Evolutionary conservation across 1,140 invertebrate species (phyloP).

Genomic region (Polyergus mexicanus): DNA sequence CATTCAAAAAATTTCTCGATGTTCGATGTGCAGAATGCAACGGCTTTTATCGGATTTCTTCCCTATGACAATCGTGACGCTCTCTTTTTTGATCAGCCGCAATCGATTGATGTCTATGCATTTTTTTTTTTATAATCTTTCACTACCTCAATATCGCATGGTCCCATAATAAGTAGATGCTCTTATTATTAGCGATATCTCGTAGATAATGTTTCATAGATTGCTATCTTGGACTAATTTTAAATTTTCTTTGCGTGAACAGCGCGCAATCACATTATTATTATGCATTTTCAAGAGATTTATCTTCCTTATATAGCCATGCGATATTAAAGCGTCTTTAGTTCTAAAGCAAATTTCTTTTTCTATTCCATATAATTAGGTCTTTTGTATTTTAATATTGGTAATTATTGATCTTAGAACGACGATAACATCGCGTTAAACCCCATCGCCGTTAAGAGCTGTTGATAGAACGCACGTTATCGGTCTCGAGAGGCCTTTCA

Average conservation of each 20-base stretch:
- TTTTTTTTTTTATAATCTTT: constrained; percentile 57
- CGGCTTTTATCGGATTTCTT: constrained; percentile 79
- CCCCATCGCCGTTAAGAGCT: constrained; percentile 73
- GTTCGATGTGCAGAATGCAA: constrained; percentile 81
- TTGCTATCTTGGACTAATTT: constrained; percentile 35
- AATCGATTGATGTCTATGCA: constrained; percentile 60
- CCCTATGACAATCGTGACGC: constrained; percentile 48
- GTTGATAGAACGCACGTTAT: constrained; percentile 73
- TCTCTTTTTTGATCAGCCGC: constrained; percentile 61
- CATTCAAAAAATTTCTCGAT: constrained; percentile 79
- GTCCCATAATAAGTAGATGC: constrained; percentile 66
- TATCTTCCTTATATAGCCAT: constrained; percentile 31
- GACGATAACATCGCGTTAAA: not conserved
- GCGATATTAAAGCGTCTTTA: constrained; percentile 58
- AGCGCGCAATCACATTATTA: constrained; percentile 19
- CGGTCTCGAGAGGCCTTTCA: constrained; percentile 43
- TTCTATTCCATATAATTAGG: not conserved
- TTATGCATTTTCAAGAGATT: not conserved
- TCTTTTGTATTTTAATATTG: not conserved
- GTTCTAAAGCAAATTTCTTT: constrained; percentile 18
- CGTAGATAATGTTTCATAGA: constrained; percentile 16
- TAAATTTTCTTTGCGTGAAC: constrained; percentile 26
- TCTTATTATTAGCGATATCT: constrained; percentile 53
- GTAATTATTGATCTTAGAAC: not conserved
- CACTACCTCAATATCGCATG: constrained; percentile 69